phyloP scores from a whole-genome alignment of 1,140 invertebrate species.

The Lutraria rhynchaena region DNA sequence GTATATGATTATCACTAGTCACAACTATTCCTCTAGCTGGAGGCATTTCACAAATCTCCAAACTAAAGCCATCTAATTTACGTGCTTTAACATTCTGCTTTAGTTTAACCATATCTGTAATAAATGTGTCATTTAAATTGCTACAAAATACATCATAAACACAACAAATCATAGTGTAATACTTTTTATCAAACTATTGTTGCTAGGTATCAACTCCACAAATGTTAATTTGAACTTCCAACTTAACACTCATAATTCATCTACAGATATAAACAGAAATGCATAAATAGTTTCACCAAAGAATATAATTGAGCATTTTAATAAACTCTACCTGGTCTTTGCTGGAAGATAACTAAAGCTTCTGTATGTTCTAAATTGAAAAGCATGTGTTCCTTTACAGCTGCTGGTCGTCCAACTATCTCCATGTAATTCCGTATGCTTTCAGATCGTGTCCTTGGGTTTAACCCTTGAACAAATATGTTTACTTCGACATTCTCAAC shows the following conservation, averaged over 20 bases:
- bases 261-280: too few species aligned
- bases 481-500: constrained; percentile 33
- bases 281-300: too few species aligned
- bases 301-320: too few species aligned
- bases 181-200: too few species aligned
- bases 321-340: constrained; percentile 54
- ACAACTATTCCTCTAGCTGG: constrained; percentile 41
- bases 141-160: too few species aligned
- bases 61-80: constrained; percentile 33
- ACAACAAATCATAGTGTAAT: too few species aligned
- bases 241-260: too few species aligned
- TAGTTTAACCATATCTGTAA: constrained; percentile 50
- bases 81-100: constrained; percentile 25
- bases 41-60: constrained; percentile 39
- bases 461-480: constrained; percentile 40
- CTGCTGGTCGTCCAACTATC: constrained; percentile 24
- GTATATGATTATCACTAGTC: constrained; percentile 34
- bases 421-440: constrained; percentile 47
- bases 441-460: constrained; percentile 28
- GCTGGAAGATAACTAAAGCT: constrained; percentile 42
- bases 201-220: too few species aligned
- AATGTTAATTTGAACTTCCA: too few species aligned
- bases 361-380: constrained; percentile 52
- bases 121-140: background rate
- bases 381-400: constrained; percentile 46